Base-by-base conservation (phyloP, 2,113 vertebrate genomes). In the Xenus cinereus region DNA sequence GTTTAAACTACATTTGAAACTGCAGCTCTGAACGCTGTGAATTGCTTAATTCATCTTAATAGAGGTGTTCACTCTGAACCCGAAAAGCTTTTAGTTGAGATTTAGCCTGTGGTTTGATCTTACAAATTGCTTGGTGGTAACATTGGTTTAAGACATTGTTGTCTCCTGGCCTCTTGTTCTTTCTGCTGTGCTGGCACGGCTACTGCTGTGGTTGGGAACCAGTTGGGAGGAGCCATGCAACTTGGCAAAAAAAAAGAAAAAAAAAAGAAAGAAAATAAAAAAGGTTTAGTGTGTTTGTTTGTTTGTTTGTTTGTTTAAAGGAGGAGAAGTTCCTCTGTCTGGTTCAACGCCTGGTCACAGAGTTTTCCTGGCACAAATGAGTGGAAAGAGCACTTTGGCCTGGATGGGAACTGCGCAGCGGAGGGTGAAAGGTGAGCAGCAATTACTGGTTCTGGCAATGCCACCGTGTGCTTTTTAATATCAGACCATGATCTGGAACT, bases 71-170 rank as follows among this genome's bases (percentile, higher is more conserved):
- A 20, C 86, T 95, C 76, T 78, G 83, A 89, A 92, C 80, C 90
- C 3, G 0, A 93, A 92, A 95, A 95, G 94, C 96, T 96, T 96
- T 96, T 96, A 95, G 94, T 75, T 96, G 93, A 94, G 81, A 94
- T 97, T 93, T 84, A 91, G 95, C 89, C 91, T 97, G 96, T 96
- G 96, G 95, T 96, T 96, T 95, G 96, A 82, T 62, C 56, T 89
- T 96, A 95, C 94, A 96, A 93, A 97, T 89, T 96, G 62, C 74
- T 87, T 53, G 66, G 95, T 84, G 93, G 94, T 96, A 92, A 79
- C 84, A 27, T 50, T 84, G 93, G 94, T 96, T 95, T 96, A 87
- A 96, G 94, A 37, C 62, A 7, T 46, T 66, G 53, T 4, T 87
- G 84, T 91, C 87, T 96, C 45, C 74, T 60, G 89, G 77, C 69